A percentile compares a stretch with the other conserved stretches of the same genome.
These are phyloP conservation scores for Macropis europaea DNA, from an alignment of 2,888 invertebrate species.

Conservation along the genomic window DNA sequence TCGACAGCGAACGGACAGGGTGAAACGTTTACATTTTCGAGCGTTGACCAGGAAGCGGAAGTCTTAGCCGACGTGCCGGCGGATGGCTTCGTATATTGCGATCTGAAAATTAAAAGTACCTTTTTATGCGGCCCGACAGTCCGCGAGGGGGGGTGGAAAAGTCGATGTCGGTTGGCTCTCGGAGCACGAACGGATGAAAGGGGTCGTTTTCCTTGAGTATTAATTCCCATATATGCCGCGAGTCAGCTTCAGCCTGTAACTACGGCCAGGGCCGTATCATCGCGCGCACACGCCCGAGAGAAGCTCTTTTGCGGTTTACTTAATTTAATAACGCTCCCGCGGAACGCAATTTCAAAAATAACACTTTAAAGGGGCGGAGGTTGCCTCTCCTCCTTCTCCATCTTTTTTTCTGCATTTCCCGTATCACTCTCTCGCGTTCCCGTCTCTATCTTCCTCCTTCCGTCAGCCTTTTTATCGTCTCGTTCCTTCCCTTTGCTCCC, in stretches of 20 bases:
- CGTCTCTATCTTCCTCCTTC: background rate
- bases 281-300: slow-evolving; percentile 45
- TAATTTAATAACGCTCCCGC: slow-evolving; percentile 74
- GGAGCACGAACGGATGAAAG: slow-evolving; percentile 25
- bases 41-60: background rate
- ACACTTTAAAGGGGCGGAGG: slow-evolving; percentile 66
- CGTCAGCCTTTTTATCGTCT: slow-evolving; percentile 16
- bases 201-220: slow-evolving; percentile 43
- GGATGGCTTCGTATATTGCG: slow-evolving; percentile 17
- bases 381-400: background rate
- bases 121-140: slow-evolving; percentile 31
- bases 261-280: slow-evolving; percentile 15
- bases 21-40: slow-evolving; percentile 9
- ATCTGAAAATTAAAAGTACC: slow-evolving; percentile 56
- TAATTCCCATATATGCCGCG: slow-evolving; percentile 53
- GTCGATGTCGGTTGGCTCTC: slow-evolving; percentile 34
- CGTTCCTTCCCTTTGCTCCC: no score
- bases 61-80: slow-evolving; percentile 9
- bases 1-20: background rate
- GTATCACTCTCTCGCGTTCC: background rate
- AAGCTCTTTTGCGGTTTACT: slow-evolving; percentile 71
- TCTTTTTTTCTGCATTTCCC: no score
- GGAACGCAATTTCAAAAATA: slow-evolving; percentile 75
- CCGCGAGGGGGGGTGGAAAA: slow-evolving; percentile 24
- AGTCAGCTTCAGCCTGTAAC: slow-evolving; percentile 19